Evolutionary conservation across 2,797 vertebrate species (phyloP), one percentile per base, ranked within the genome.

Genomic region (Meda fulgida): DNA sequence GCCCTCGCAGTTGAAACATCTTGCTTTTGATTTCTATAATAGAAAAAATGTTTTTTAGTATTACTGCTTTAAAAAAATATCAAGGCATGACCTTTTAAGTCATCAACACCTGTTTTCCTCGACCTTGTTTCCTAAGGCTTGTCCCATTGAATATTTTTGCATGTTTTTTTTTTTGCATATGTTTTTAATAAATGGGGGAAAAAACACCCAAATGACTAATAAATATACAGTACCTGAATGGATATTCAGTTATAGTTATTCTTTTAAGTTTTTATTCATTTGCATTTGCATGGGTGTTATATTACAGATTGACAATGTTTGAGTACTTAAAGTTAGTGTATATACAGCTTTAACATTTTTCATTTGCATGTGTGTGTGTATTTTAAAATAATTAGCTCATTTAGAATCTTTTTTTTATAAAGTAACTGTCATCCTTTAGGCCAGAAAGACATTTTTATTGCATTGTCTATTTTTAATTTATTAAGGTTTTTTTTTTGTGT

Each of bases 391-490:
- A 46, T 43, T 43, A 46, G 21, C 13, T 76, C 3, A 23, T 75
- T 53, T 53, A 5, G 11, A 23, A n/a, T 26, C 13, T 7, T n/a
- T 5, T 43, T 1, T 13, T 31, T 53, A 40, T 14, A 34, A 72
- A 75, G 10, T 31, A 69, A 21, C 46, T 69, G 48, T n/a, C 40
- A 36, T 80, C 7, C 38, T 69, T 69, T 19, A 9, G 21, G 66
- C 11, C 9, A 13, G 58, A 53, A 10, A 3, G 18, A 34, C 13
- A 19, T 79, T 72, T 84, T 70, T 69, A 60, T 69, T 76, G 26
- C 51, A 19, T 76, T 80, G 84, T 72, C 21, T 81, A 21, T 84
- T n/a, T 83, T 18, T 53, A 31, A 31, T 31, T 31, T 1, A 7
- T 53, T 21, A 19, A 51, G 19, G 7, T 13, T 13, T 4, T 46